Conservation (phyloP, 2,797 vertebrate genomes). For the Clarias fuscus region DNA sequence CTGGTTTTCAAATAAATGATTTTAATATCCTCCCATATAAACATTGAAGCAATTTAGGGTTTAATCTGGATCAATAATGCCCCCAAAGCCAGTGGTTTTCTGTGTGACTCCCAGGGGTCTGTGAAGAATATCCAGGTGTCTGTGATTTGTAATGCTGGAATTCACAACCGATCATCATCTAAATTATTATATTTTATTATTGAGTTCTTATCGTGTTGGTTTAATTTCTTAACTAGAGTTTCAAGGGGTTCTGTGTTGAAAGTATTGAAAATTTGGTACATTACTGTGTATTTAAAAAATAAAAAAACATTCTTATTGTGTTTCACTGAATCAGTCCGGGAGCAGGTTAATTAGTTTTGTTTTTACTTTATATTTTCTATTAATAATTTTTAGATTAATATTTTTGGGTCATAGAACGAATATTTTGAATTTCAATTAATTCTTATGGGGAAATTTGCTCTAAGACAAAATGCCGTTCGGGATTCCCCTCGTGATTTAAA, state of each 20-base stretch:
- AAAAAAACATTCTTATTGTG: neutral
- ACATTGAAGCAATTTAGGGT: constrained; percentile 23
- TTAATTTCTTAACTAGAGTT: neutral
- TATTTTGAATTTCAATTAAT: too few relatives aligned
- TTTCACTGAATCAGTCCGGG: neutral
- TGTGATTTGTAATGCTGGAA: neutral
- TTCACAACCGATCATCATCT: neutral
- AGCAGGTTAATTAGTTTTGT: too few relatives aligned
- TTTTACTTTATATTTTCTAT: too few relatives aligned
- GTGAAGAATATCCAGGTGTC: neutral
- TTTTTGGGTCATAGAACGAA: too few relatives aligned
- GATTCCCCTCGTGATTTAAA: too few relatives aligned
- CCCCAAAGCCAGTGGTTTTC: neutral
- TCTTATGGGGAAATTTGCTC: too few relatives aligned
- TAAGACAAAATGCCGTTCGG: too few relatives aligned
- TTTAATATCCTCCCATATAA: constrained; percentile 32
- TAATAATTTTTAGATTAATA: too few relatives aligned
- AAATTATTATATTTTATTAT: neutral
- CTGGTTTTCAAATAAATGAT: constrained; percentile 48
- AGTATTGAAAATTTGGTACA: neutral
- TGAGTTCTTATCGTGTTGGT: neutral
- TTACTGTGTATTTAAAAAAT: neutral
- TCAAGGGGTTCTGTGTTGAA: neutral
- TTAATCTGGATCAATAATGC: constrained; percentile 30
- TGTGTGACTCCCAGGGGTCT: neutral